Conservation (phyloP, 1,140 invertebrate genomes). For the Anthonomus grandis region DNA sequence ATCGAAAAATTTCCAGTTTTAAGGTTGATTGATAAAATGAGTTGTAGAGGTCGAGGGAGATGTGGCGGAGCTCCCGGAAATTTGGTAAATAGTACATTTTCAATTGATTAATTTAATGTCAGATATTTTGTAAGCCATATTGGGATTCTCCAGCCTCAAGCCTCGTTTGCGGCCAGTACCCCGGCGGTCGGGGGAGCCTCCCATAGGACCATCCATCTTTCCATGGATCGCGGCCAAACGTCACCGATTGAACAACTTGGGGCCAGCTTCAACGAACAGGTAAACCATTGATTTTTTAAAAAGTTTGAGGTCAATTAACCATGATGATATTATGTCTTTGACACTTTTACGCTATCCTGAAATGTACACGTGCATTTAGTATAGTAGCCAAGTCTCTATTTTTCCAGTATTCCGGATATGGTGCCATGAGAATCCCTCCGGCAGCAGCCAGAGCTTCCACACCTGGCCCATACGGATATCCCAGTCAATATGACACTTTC, state of each 20-base stretch:
- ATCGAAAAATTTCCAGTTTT: too few relatives aligned
- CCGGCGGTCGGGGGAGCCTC: too few relatives aligned
- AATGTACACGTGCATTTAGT: too few relatives aligned
- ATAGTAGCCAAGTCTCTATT: not conserved
- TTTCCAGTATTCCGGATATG: conserved; percentile 18
- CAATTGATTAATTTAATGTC: not conserved
- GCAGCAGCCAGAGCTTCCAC: conserved; percentile 13
- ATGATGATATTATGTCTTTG: too few relatives aligned
- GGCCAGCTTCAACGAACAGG: conserved; percentile 9
- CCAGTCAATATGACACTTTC: conserved; percentile 15
- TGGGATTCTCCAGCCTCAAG: too few relatives aligned
- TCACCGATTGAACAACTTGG: conserved; percentile 6
- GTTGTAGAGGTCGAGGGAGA: conserved; percentile 12
- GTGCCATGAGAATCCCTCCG: conserved; percentile 15
- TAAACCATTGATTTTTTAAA: conserved; percentile 3
- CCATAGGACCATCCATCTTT: conserved; percentile 14
- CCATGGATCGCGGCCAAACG: conserved; percentile 16
- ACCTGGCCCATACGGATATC: conserved; percentile 17
- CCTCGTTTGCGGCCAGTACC: too few relatives aligned
- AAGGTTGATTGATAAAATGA: too few relatives aligned
- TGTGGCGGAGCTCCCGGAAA: not conserved
- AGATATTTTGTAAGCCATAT: too few relatives aligned
- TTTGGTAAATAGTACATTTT: conserved; percentile 4
- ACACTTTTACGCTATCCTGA: not conserved
- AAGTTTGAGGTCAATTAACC: not conserved